Evolutionary conservation across 2,113 vertebrate genomes (phyloP), one percentile per base, ranked within the genome.

Genomic region (Percina caprodes): DNA sequence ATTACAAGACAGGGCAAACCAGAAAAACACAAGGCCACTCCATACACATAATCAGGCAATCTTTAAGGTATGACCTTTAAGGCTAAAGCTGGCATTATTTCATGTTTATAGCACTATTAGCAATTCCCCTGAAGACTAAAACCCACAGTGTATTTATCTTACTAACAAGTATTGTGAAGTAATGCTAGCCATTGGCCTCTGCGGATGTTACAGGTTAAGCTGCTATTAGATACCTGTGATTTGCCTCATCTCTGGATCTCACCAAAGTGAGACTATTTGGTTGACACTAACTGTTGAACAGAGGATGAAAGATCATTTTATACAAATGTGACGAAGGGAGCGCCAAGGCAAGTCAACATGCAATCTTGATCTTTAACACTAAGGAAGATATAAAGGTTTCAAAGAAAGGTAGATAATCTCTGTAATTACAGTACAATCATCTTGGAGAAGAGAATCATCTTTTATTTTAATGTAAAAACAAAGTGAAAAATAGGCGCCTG

Each of bases 31-130:
- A 63, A 81, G 61, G 11, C 51, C 8, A 8, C 67, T 35, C 14
- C 35, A 35, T 2, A 55, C 39, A 77, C 56, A 69, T 71, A 35
- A 82, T 76, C 1, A 74, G n/a, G 2, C 26, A 13, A 74, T 66
- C 55, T 74, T 56, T 60, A 75, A 77, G 48, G 46, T 30, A 23
- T 71, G 61, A 79, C 85, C 69, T 76, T 63, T 54, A 68, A 77
- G 69, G 60, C 14, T 52, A 51, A 69, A 23, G 42, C 45, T 65
- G 51, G 14, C 1, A 42, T 79, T 76, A 73, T 39, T 70, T 82
- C 79, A 78, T 16, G 16, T 49, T 82, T 77, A 23, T 51, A 67
- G 56, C 48, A 48, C 73, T 21, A 60, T 83, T 69, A 66, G 51
- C 48, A 59, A 70, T 45, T 51, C 51, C 73, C 58, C 61, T 5